Evolutionary conservation across 1,140 invertebrate genomes (phyloP), one percentile per base, ranked within the genome.

Genomic region (Drosophila azteca): DNA sequence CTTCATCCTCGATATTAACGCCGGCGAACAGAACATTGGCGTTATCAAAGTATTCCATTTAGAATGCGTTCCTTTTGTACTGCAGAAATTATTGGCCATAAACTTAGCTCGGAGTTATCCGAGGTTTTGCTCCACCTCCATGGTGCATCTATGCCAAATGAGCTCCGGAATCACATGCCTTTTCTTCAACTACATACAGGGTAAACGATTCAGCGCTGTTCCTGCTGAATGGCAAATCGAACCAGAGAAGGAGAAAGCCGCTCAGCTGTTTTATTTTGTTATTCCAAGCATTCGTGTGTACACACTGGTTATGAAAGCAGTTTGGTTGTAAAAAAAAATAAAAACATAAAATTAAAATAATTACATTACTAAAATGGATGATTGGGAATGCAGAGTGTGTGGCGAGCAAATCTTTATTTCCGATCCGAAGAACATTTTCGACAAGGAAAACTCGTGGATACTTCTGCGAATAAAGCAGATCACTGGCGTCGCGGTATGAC

Each of bases 341-440:
- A 29, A 39, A 24, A 26, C 35, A 20, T 20, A 20, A 20, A 20
- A 20, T 20, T 24, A 43, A 4, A 15, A 39, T 3, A 51, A 20
- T 26, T 1, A 0, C 1, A 20, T 26, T 1, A 0, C 1, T 29
- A 17, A 9, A 15, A 84, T 84, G 82, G 2, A 54, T 0, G 2
- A 54, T 0, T 46, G 31, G 3, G 41, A 61, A 13, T 85, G 82
- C 26, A 73, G 82, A 59, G 59, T 59, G 31, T 85, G 82, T 48
- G 60, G 59, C 2, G 82, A 87, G 11, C 66, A 51, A 0, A 85
- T 85, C 43, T 87, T 62, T 3, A 75, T 62, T 15, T 8, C 48
- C 2, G 48, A 78, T 13, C 78, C 82, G 11, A 78, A 77, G 48
- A 76, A 88, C n/a, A 55, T 87, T 1, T 87, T 87, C 35, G 55